Conservation (phyloP, 2,888 invertebrate genomes). For the Rhabditoides inermis region DNA sequence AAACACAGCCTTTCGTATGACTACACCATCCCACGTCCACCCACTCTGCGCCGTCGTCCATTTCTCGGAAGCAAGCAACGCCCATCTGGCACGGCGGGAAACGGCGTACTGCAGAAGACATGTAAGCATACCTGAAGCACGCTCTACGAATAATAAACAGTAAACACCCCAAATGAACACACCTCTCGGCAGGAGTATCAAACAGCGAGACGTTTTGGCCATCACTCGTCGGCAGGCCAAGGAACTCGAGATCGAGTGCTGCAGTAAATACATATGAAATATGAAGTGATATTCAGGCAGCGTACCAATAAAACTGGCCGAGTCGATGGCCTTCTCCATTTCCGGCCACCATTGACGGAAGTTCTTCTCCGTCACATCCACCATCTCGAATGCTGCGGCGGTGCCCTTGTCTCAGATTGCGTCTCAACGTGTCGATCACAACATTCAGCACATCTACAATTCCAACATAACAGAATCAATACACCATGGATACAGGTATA, state of each 20-base stretch:
- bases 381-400: no score
- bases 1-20: no score
- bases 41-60: neutral
- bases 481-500: no score
- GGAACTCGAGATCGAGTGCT: slow-evolving; percentile 12
- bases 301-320: slow-evolving; percentile 8
- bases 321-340: slow-evolving; percentile 3
- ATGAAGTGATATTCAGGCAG: neutral
- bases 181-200: slow-evolving; percentile 8
- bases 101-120: slow-evolving; percentile 3
- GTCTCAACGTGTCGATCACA: no score
- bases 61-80: slow-evolving; percentile 9
- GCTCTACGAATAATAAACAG: neutral
- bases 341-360: slow-evolving; percentile 6
- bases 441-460: no score
- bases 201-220: slow-evolving; percentile 5
- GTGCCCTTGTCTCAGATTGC: no score
- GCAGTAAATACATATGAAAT: neutral
- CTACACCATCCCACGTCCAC: no score
- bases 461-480: no score
- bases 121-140: slow-evolving; percentile 8
- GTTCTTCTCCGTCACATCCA: slow-evolving; percentile 2
- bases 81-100: slow-evolving; percentile 12
- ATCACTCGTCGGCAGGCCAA: slow-evolving; percentile 7
- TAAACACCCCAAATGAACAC: neutral